Conservation (phyloP, 2,888 invertebrate genomes). For the Xestia c-nigrum region DNA sequence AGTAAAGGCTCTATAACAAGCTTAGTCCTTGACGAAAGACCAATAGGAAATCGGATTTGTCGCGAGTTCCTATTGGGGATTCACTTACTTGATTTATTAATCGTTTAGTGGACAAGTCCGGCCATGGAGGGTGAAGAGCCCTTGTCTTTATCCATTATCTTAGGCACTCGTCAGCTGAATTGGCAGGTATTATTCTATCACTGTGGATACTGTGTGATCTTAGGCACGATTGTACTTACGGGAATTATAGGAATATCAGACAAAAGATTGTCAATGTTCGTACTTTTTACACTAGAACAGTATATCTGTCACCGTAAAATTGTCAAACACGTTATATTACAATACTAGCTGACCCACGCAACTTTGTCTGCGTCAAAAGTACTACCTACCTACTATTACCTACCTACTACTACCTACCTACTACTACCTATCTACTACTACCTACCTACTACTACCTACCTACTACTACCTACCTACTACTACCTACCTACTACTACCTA, state of each 20-base stretch:
- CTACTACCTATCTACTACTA: too few relatives aligned
- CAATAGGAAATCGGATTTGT: slow-evolving; percentile 56
- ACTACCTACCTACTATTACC: too few relatives aligned
- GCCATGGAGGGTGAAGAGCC: slow-evolving; percentile 32
- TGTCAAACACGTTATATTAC: too few relatives aligned
- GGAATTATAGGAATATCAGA: background rate
- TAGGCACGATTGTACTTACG: background rate
- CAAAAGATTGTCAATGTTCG: background rate
- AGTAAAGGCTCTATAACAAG: slow-evolving; percentile 4
- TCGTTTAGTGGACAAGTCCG: slow-evolving; percentile 46
- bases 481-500: too few relatives aligned
- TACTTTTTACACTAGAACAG: background rate
- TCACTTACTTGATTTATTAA: slow-evolving; percentile 61
- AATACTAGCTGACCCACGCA: too few relatives aligned
- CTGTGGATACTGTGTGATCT: background rate
- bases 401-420: too few relatives aligned
- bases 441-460: too few relatives aligned
- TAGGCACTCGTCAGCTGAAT: slow-evolving; percentile 30
- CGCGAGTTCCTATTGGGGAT: slow-evolving; percentile 45
- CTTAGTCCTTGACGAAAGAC: slow-evolving; percentile 24
- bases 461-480: too few relatives aligned
- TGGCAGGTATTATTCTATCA: slow-evolving; percentile 5
- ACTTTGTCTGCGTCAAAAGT: too few relatives aligned
- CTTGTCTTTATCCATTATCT: slow-evolving; percentile 49
- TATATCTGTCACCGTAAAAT: too few relatives aligned